Percentiles rank a stretch among this genome's conserved stretches.
These are phyloP conservation scores for Antheraea pernyi DNA, from an alignment of 1,140 invertebrate species.

Conservation along the genomic window DNA sequence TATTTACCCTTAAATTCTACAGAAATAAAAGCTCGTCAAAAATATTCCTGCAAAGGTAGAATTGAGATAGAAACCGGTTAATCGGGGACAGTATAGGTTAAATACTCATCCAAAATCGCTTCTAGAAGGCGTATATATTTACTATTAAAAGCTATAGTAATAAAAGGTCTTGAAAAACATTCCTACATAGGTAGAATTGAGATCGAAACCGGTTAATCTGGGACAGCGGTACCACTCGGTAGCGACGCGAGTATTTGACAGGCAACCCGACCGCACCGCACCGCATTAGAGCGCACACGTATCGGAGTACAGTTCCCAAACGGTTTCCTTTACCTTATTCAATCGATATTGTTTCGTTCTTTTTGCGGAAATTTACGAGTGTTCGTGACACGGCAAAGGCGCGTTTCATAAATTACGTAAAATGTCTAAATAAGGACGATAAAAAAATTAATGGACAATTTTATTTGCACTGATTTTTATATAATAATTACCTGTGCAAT, in stretches of 20 bases:
- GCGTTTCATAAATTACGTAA: neutral
- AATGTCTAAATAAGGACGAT: neutral
- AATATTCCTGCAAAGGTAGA: too few species aligned
- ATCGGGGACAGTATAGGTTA: too few species aligned
- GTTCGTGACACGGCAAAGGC: neutral
- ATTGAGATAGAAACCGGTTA: neutral
- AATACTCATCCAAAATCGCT: too few species aligned
- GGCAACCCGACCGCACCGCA: neutral
- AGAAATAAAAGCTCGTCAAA: too few species aligned
- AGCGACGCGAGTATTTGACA: neutral
- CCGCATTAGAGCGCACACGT: neutral
- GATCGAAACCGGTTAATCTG: neutral
- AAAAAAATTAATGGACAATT: neutral
- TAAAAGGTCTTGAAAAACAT: too few species aligned
- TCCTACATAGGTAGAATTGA: too few species aligned
- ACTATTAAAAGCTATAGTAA: too few species aligned
- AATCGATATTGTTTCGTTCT: neutral
- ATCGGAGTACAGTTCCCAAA: neutral
- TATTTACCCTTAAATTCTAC: too few species aligned
- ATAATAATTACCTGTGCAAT: too few species aligned
- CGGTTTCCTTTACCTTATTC: neutral
- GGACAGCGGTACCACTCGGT: neutral
- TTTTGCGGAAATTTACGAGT: neutral
- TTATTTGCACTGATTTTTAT: neutral
- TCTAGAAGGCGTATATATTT: too few species aligned